phyloP scores from a whole-genome alignment of 2,113 vertebrate species.

The Rostratula benghalensis region DNA sequence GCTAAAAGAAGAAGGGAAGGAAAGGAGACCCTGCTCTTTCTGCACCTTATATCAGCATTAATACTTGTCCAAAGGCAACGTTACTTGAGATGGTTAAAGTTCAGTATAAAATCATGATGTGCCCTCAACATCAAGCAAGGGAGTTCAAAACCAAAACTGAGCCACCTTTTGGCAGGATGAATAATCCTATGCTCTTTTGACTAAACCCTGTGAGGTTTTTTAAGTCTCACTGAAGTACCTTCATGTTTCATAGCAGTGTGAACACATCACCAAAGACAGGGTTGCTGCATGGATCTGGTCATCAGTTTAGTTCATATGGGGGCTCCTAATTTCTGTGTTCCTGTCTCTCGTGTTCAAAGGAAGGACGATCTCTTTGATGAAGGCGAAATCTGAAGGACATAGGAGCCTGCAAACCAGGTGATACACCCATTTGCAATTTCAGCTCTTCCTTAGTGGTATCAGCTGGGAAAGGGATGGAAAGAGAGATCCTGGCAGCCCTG shows the following conservation, averaged over 20 bases:
- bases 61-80: not conserved
- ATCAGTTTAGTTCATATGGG: fast-evolving
- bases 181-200: not conserved
- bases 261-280: not conserved
- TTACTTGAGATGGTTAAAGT: fast-evolving
- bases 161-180: not conserved
- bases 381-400: not conserved
- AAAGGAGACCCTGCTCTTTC: not conserved
- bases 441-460: not conserved
- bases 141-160: not conserved
- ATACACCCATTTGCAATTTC: not conserved
- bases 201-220: not conserved
- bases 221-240: not conserved
- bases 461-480: not conserved
- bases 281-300: fast-evolving
- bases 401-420: not conserved
- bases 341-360: fast-evolving
- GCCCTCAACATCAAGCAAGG: not conserved
- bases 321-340: not conserved
- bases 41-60: not conserved
- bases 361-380: not conserved
- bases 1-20: not conserved
- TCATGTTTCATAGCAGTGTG: not conserved
- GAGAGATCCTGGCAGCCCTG: not conserved
- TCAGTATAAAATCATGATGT: not conserved